phyloP scores from a whole-genome alignment of 1,140 invertebrate species.

The Drosophila jambulina region DNA sequence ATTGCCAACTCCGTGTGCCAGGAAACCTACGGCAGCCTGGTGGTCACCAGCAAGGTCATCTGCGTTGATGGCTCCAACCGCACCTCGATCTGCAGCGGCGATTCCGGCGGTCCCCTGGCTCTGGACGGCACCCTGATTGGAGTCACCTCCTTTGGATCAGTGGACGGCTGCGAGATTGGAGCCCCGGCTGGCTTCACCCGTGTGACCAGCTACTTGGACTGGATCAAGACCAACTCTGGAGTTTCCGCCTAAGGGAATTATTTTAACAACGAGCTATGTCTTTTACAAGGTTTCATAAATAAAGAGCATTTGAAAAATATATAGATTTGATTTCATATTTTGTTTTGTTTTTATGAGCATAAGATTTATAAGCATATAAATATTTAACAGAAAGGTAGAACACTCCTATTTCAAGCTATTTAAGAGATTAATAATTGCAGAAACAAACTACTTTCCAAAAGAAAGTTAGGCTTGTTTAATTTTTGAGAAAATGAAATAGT shows the following conservation, averaged over 20 bases:
- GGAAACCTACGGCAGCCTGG: conserved; percentile 8
- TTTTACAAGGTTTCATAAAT: neutral
- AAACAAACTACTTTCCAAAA: too few species aligned
- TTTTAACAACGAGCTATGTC: neutral
- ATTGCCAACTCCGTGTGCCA: conserved; percentile 25
- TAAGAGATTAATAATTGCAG: too few species aligned
- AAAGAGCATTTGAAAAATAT: neutral
- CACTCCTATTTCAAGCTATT: too few species aligned
- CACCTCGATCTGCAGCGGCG: conserved; percentile 24
- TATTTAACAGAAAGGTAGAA: too few species aligned
- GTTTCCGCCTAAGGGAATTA: neutral
- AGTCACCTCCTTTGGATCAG: conserved; percentile 83
- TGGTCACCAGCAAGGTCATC: conserved; percentile 25
- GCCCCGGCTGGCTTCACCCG: conserved; percentile 84
- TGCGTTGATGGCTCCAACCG: conserved; percentile 28
- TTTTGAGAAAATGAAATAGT: too few species aligned
- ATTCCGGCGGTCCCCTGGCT: conserved; percentile 46
- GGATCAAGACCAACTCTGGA: conserved; percentile 47
- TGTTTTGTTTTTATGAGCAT: too few species aligned
- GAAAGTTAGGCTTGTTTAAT: too few species aligned
- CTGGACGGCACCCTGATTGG: conserved; percentile 62
- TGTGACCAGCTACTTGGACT: conserved; percentile 83
- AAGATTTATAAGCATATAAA: neutral
- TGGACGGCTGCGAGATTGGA: conserved; percentile 81
- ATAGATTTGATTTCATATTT: neutral